A percentile compares a stretch with the other conserved stretches of the same genome.
Evolutionary conservation across 1,140 invertebrate species (phyloP).

Genomic region (Nasonia vitripennis): DNA sequence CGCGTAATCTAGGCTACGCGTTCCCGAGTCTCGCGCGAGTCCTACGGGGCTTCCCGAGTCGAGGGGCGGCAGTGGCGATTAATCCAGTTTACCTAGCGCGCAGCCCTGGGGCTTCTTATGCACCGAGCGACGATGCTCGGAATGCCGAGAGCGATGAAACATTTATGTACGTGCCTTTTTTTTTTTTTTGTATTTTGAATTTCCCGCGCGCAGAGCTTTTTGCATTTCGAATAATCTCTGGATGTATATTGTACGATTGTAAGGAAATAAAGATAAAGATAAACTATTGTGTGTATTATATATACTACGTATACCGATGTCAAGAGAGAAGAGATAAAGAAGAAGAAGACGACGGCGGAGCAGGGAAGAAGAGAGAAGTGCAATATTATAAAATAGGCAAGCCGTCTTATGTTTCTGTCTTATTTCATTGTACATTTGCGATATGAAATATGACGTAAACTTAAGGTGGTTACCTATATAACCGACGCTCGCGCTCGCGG

Average conservation of each 20-base stretch:
- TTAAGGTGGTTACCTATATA: constrained; percentile 75
- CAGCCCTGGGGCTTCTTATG: constrained; percentile 74
- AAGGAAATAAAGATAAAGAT: not conserved
- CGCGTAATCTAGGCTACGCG: constrained; percentile 46
- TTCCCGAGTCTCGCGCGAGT: constrained; percentile 63
- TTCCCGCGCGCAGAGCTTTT: not conserved
- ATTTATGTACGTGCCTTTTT: not conserved
- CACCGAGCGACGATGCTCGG: constrained; percentile 55
- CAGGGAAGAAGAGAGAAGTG: constrained; percentile 23
- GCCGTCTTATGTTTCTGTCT: constrained; percentile 76
- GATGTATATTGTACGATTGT: not conserved
- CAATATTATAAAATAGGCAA: constrained; percentile 66
- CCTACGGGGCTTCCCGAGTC: constrained; percentile 67
- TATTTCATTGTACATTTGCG: constrained; percentile 74
- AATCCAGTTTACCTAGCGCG: constrained; percentile 73
- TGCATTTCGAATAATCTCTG: too few relatives aligned
- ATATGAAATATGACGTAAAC: constrained; percentile 77
- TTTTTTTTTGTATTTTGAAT: not conserved
- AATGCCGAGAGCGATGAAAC: too few relatives aligned
- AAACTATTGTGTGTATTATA: not conserved
- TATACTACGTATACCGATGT: not conserved
- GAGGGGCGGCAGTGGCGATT: constrained; percentile 65
- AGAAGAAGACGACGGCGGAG: constrained; percentile 21
- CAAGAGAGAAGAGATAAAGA: constrained; percentile 36
- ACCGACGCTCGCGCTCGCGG: constrained; percentile 59